phyloP scores from a whole-genome alignment of 2,888 invertebrate genomes.

The Lamellibrachia satsuma region DNA sequence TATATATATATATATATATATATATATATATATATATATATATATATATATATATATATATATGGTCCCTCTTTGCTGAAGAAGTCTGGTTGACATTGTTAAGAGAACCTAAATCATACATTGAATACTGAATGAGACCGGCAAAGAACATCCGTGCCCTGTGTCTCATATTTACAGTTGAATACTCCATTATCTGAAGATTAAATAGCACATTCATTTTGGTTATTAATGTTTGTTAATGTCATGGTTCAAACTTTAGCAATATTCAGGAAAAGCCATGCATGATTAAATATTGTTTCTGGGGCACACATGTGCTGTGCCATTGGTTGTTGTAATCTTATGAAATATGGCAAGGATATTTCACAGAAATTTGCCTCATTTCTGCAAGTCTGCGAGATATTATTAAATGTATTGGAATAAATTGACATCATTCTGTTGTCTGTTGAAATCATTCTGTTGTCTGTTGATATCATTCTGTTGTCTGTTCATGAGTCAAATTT shows the following conservation, averaged over 20 bases:
- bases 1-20: no score
- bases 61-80: background rate
- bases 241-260: background rate
- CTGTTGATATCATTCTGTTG: no score
- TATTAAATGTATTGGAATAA: no score
- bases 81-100: background rate
- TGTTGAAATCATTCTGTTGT: no score
- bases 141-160: background rate
- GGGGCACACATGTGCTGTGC: background rate
- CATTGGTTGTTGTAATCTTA: background rate
- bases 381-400: no score
- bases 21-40: no score
- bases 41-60: no score
- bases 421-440: no score
- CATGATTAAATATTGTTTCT: background rate
- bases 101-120: background rate
- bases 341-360: no score
- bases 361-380: no score
- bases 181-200: background rate
- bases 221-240: background rate
- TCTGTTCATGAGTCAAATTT: no score
- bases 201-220: background rate
- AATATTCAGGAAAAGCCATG: background rate
- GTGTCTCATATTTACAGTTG: background rate
- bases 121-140: background rate